Conservation (phyloP, 2,888 invertebrate species). For the Timema podura region DNA sequence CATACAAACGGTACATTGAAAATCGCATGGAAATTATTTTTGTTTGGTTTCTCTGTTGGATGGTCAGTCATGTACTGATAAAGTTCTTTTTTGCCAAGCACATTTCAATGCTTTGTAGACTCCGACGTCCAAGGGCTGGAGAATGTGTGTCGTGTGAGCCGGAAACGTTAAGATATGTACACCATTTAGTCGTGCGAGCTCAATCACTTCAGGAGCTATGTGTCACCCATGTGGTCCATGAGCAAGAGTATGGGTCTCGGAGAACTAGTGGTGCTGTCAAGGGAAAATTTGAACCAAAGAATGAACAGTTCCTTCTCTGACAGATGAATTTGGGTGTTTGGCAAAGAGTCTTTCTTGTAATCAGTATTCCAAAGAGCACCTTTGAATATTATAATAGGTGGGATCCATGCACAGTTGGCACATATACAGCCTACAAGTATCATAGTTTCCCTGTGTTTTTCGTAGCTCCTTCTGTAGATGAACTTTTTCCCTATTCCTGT, state of each 20-base stretch:
- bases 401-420: slow-evolving; percentile 15
- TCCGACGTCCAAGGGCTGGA: slow-evolving; percentile 14
- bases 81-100: not conserved
- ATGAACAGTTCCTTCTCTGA: slow-evolving; percentile 30
- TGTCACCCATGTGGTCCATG: slow-evolving; percentile 35
- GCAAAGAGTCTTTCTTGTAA: slow-evolving; percentile 32
- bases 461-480: slow-evolving; percentile 12
- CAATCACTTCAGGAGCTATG: slow-evolving; percentile 30
- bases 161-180: slow-evolving; percentile 34
- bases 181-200: slow-evolving; percentile 27
- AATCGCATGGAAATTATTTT: not conserved
- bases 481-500: slow-evolving; percentile 15
- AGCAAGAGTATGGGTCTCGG: slow-evolving; percentile 29
- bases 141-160: slow-evolving; percentile 30
- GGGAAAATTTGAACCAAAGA: slow-evolving; percentile 2
- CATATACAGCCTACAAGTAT: slow-evolving; percentile 16
- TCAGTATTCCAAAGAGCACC: slow-evolving; percentile 28
- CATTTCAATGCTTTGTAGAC: slow-evolving; percentile 5
- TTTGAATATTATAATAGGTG: slow-evolving; percentile 15
- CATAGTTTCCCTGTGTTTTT: slow-evolving; percentile 6
- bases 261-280: slow-evolving; percentile 11
- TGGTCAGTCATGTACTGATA: slow-evolving; percentile 9
- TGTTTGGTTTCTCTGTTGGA: slow-evolving; percentile 8
- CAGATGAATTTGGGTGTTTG: slow-evolving; percentile 34
- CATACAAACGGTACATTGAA: not conserved